Conservation (phyloP, 2,888 invertebrate species). For the Cephus runcator region DNA sequence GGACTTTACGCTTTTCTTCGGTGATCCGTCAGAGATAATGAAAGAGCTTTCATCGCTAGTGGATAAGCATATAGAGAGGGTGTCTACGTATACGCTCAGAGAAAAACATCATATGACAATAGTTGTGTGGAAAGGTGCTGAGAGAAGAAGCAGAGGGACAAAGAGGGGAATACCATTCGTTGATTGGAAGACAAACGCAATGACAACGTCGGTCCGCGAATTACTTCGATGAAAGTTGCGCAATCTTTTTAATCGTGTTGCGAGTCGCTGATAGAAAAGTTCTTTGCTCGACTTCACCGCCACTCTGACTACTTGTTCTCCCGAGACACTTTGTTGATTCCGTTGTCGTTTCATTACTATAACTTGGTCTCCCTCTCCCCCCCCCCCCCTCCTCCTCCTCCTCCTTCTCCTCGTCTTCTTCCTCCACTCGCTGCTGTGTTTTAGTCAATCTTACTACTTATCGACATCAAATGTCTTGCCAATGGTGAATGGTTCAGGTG, state of each 20-base stretch:
- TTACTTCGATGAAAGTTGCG: slow-evolving; percentile 38
- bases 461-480: slow-evolving; percentile 35
- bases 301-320: neutral
- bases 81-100: no score
- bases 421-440: slow-evolving; percentile 10
- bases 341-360: slow-evolving; percentile 13
- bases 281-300: slow-evolving; percentile 26
- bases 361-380: slow-evolving; percentile 11
- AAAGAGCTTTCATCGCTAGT: no score
- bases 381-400: slow-evolving; percentile 4
- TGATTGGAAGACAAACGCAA: slow-evolving; percentile 56
- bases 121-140: neutral
- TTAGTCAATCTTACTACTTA: slow-evolving; percentile 40
- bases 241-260: slow-evolving; percentile 63
- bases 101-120: no score
- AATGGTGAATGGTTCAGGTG: slow-evolving; percentile 33
- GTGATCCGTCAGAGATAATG: no score
- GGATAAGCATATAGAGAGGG: no score
- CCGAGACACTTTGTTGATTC: neutral
- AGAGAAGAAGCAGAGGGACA: slow-evolving; percentile 13
- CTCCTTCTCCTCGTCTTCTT: slow-evolving; percentile 14
- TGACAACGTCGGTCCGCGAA: slow-evolving; percentile 20
- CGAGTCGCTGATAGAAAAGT: slow-evolving; percentile 58
- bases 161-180: slow-evolving; percentile 36
- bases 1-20: no score